phyloP scores from a whole-genome alignment of 2,797 vertebrate genomes.

The Ibycter americanus region DNA sequence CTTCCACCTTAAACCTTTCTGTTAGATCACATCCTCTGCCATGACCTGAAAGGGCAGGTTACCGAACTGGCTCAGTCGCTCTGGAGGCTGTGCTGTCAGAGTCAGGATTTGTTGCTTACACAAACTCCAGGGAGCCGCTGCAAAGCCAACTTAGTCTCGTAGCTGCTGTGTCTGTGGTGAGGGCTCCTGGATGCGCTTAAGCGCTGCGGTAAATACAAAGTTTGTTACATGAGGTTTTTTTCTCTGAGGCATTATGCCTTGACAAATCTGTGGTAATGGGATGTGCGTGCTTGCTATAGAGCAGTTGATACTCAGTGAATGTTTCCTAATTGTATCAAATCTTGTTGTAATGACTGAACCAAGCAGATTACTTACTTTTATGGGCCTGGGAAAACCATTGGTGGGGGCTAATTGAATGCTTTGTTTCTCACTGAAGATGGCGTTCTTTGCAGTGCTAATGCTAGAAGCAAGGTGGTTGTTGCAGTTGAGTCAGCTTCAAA shows the following conservation, averaged over 20 bases:
- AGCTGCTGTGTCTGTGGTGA: neutral
- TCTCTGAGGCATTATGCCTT: neutral
- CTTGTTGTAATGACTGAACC: neutral
- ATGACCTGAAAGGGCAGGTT: neutral
- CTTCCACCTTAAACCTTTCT: neutral
- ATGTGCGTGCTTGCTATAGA: neutral
- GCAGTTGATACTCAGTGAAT: neutral
- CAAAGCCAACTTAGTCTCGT: neutral
- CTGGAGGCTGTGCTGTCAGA: neutral
- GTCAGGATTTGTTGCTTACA: neutral
- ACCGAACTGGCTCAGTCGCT: neutral
- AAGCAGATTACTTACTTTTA: neutral
- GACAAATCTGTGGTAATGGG: neutral
- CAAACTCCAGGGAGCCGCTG: neutral
- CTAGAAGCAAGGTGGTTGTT: neutral
- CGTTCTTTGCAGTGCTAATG: neutral
- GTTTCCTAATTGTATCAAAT: neutral
- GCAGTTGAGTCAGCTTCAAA: neutral
- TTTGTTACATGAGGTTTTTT: fast-evolving
- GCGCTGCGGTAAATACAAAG: neutral
- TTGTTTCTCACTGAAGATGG: neutral
- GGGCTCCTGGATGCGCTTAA: neutral
- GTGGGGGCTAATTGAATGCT: neutral
- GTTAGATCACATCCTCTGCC: neutral
- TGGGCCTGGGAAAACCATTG: neutral